A percentile compares a stretch with the other conserved stretches of the same genome.
Conservation (phyloP, 2,888 invertebrate species). For the Idaea dimidiata region DNA sequence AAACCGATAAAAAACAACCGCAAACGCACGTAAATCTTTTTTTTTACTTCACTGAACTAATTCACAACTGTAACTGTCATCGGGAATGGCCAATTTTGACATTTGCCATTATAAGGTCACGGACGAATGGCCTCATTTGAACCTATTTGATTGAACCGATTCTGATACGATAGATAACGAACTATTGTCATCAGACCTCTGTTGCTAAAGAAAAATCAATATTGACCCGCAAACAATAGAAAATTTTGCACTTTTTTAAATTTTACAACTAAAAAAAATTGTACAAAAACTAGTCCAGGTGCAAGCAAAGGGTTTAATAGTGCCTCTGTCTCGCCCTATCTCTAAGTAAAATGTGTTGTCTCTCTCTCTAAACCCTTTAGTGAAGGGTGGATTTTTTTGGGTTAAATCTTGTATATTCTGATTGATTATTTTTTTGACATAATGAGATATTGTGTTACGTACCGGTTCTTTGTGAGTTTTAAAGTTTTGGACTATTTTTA, state of each 20-base stretch:
- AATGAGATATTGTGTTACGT: conserved; percentile 78
- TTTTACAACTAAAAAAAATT: conserved; percentile 57
- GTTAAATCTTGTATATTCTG: conserved; percentile 75
- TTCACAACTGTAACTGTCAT: conserved; percentile 11
- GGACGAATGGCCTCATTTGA: conserved; percentile 67
- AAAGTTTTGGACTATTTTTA: conserved; percentile 22
- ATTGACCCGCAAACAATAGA: conserved; percentile 67
- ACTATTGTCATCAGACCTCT: conserved; percentile 56
- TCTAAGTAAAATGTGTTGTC: conserved; percentile 34
- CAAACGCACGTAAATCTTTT: too few relatives aligned
- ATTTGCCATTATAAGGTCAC: conserved; percentile 41
- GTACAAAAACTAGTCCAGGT: conserved; percentile 64
- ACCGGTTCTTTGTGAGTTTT: conserved; percentile 43
- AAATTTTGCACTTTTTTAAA: conserved; percentile 77
- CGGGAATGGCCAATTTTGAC: conserved; percentile 31
- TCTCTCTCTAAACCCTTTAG: conserved; percentile 67
- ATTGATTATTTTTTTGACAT: conserved; percentile 64
- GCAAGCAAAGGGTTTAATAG: conserved; percentile 68
- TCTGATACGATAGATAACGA: conserved; percentile 60
- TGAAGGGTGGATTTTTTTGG: conserved; percentile 68
- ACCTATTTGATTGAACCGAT: conserved; percentile 18
- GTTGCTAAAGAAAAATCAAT: conserved; percentile 71
- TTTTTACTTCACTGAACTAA: conserved; percentile 15
- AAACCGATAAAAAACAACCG: too few relatives aligned
- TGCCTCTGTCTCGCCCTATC: conserved; percentile 42